Evolutionary conservation across 2,113 vertebrate genomes (phyloP).

Genomic region (Sander vitreus): DNA sequence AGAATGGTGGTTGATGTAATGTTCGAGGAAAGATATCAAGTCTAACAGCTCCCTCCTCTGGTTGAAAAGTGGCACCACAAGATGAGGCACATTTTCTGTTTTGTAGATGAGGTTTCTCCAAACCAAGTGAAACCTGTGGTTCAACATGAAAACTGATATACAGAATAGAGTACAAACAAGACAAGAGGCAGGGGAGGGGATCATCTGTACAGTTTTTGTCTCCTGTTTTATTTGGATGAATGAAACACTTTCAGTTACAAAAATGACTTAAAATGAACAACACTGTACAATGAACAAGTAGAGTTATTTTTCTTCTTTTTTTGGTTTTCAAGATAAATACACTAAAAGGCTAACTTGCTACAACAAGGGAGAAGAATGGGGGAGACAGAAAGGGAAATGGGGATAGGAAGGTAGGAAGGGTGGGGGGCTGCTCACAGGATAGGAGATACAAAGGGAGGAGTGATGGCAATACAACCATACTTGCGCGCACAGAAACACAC

Average conservation of each 20-base stretch:
- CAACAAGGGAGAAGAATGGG: slow-evolving; percentile 75
- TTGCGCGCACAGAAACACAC: slow-evolving; percentile 40
- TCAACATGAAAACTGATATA: slow-evolving; percentile 3
- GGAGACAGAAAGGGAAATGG: slow-evolving; percentile 40
- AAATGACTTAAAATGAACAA: slow-evolving; percentile 90
- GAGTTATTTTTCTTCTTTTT: slow-evolving; percentile 81
- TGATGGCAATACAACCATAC: slow-evolving; percentile 33
- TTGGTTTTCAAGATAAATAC: slow-evolving; percentile 87
- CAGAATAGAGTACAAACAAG: slow-evolving; percentile 11
- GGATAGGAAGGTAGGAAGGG: slow-evolving; percentile 21
- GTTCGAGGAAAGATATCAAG: slow-evolving; percentile 7
- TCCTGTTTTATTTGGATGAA: slow-evolving; percentile 89
- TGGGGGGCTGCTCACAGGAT: slow-evolving; percentile 63
- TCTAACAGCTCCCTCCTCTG: slow-evolving; percentile 63
- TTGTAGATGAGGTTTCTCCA: slow-evolving; percentile 4
- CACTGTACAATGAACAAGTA: slow-evolving; percentile 90
- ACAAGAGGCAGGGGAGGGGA: slow-evolving; percentile 30
- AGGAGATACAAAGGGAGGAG: slow-evolving; percentile 62
- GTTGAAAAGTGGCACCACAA: neutral
- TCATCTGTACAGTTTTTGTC: slow-evolving; percentile 84
- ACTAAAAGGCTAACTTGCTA: slow-evolving; percentile 87
- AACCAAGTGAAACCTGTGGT: slow-evolving; percentile 52
- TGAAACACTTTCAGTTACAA: slow-evolving; percentile 91
- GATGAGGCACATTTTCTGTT: slow-evolving; percentile 9
- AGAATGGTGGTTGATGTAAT: no score